Evolutionary conservation across 2,888 invertebrate species (phyloP), one percentile per base, ranked within the genome.

Genomic region (Orthosia cruda): DNA sequence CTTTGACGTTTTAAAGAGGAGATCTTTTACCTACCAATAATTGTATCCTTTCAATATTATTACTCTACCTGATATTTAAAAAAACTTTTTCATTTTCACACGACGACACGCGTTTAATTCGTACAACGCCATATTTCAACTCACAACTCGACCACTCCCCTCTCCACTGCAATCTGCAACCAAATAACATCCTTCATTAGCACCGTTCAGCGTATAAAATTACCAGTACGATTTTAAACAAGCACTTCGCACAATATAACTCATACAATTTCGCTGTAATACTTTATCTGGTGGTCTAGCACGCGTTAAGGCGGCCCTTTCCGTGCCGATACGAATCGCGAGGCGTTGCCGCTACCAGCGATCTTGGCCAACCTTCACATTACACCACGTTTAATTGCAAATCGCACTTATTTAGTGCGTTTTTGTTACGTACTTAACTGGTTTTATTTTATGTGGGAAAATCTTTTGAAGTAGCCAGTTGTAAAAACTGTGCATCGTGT

Each of bases 301-400:
- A 93, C 93, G 92, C 93, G 93, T 92, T 89, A 91, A 93, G 92
- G 93, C 93, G 91, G 92, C 90, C 91, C 89, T 90, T 90, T 88
- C 89, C 89, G 85, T 76, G 75, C 84, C 81, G 95, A 96, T 96
- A 95, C 91, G 88, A 89, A 96, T 96, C 95, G 86, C 84, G 80
- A 94, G 93, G 93, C 94, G 95, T 91, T 87, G 85, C 92, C 90
- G 92, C 93, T 93, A 93, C 94, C 91, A 92, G 81, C 88, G 91
- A 92, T 93, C 91, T 90, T 87, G 86, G 84, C 90, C 86, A 90
- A 89, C 94, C 93, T 93, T 91, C 91, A 91, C 92, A 93, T 94
- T 94, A 93, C 90, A 92, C 91, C 89, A 87, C 89, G 89, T 92
- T 92, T 94, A 94, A 95, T 94, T 94, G 92, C 92, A 88, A 90